Evolutionary conservation across 2,888 invertebrate genomes (phyloP), one percentile per base, ranked within the genome.

Genomic region (Aquatica leii): DNA sequence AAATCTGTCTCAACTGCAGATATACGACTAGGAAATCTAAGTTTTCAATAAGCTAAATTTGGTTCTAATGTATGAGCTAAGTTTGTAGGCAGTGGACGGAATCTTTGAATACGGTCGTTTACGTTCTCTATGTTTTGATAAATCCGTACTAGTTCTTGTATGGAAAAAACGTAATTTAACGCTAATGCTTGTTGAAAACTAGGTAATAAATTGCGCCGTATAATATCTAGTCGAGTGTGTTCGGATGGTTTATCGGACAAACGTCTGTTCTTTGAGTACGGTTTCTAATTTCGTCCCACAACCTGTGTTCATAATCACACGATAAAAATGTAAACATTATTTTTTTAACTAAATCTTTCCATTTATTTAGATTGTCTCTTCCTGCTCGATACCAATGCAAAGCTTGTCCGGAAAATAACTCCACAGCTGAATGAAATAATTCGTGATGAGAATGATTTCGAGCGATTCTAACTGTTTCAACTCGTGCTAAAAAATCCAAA

Each of bases 401-500:
- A 8, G 43, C 43, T 8, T 17, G 14, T 2, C 43, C 43, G 1
- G 43, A 15, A 17, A 43, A 43, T 17, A 43, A 43, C 8, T 43
- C 43, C 4, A 4, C 43, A 1, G 43, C 43, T 1, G 43, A 43
- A 15, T 17, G 12, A 12, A 43, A 43, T 8, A 43, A 8, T 8
- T 43, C 12, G 6, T 15, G 12, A 8, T 14, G 14, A 8, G 43
- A 15, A 15, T 15, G 8, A 15, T 14, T 17, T 4, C 43, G 14
- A 15, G 43, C 9, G 8, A 6, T 15, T 15, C 43, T 15, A 8
- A 43, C 6, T 17, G 9, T 14, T 8, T 12, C 17, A 8, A 43
- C 43, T 43, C 12, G 48, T 21, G 67, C 67, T 0, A 73, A 40
- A 24, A 54, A 24, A 24, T 24, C 4, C 6, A 24, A 24, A 6